Conservation (phyloP, 2,888 invertebrate species). For the Fissipunctia ypsillon region DNA sequence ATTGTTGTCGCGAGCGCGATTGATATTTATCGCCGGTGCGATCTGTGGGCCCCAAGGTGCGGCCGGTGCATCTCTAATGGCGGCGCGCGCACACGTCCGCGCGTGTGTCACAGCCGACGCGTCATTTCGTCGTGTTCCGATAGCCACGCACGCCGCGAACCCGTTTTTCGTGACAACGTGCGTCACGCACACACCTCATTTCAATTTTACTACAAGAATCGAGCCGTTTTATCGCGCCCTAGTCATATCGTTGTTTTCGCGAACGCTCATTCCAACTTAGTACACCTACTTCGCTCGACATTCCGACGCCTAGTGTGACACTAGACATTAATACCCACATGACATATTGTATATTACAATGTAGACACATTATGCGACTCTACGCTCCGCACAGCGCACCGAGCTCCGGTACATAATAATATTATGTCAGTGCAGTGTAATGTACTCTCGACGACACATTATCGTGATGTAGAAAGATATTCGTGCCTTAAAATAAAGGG, state of each 20-base stretch:
- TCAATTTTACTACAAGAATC: conserved; percentile 76
- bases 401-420: conserved; percentile 69
- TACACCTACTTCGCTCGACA: conserved; percentile 65
- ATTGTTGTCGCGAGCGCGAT: conserved; percentile 82
- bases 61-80: conserved; percentile 70
- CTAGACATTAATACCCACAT: conserved; percentile 72
- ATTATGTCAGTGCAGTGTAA: conserved; percentile 73
- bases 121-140: conserved; percentile 73
- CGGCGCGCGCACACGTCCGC: conserved; percentile 57
- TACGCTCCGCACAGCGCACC: conserved; percentile 63
- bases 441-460: conserved; percentile 73
- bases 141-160: conserved; percentile 72
- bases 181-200: conserved; percentile 80
- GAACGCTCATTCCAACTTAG: conserved; percentile 64
- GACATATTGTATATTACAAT: conserved; percentile 71
- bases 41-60: conserved; percentile 68
- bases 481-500: conserved; percentile 68
- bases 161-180: conserved; percentile 78
- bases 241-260: conserved; percentile 71
- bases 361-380: conserved; percentile 72
- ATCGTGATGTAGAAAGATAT: conserved; percentile 70
- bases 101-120: conserved; percentile 66
- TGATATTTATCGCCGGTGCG: conserved; percentile 80
- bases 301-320: conserved; percentile 70
- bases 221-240: conserved; percentile 70